These are phyloP conservation scores for Steinernema scapterisci DNA, from an alignment of 2,888 invertebrate genomes.

Conservation along the genomic window DNA sequence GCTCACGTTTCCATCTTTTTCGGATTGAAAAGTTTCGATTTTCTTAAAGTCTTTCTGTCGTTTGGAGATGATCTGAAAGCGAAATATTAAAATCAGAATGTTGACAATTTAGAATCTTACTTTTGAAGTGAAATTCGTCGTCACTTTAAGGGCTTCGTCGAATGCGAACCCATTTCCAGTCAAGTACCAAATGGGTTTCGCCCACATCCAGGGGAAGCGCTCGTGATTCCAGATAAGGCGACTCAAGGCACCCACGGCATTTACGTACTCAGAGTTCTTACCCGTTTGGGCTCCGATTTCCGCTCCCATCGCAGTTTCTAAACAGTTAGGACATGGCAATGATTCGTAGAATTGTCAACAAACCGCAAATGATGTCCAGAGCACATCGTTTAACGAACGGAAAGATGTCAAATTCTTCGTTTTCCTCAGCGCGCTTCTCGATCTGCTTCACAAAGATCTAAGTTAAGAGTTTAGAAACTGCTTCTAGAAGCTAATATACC, in stretches of 20 bases:
- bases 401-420: conserved; percentile 69
- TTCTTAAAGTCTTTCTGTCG: conserved; percentile 29
- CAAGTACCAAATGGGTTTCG: conserved; percentile 73
- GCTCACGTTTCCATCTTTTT: conserved; percentile 37
- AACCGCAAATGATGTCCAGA: conserved; percentile 69
- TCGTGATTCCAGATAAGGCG: conserved; percentile 50
- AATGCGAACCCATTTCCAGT: conserved; percentile 68
- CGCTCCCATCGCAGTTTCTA: conserved; percentile 64
- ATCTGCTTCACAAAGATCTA: conserved; percentile 68
- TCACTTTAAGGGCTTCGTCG: conserved; percentile 33
- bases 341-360: conserved; percentile 6
- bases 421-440: conserved; percentile 55
- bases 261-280: conserved; percentile 53
- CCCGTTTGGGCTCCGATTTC: conserved; percentile 54
- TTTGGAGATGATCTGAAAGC: conserved; percentile 38
- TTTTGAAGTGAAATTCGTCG: conserved; percentile 33
- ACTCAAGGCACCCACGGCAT: conserved; percentile 43
- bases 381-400: conserved; percentile 71
- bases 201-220: conserved; percentile 72
- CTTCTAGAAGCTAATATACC: not conserved
- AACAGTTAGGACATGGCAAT: conserved; percentile 14
- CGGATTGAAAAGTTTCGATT: not conserved
- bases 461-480: not conserved
- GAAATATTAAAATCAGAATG: too few relatives aligned
- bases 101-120: too few relatives aligned